Evolutionary conservation across 2,797 vertebrate species (phyloP), one percentile per base, ranked within the genome.

Genomic region (Bucorvus abyssinicus): DNA sequence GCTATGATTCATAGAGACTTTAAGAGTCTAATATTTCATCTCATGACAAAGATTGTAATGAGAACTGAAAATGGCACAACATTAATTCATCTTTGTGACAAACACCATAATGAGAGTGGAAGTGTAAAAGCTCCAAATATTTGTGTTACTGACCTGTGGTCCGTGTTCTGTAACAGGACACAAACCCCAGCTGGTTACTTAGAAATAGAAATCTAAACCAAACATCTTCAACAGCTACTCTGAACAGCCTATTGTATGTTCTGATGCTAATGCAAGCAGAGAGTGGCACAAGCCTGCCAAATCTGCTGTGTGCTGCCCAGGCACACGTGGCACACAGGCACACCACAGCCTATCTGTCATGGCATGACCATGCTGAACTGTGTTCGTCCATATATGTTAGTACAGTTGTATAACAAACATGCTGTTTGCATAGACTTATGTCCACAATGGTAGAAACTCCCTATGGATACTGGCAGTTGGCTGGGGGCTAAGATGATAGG

Each of bases 11-110:
- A 97, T 96, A 97, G 96, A 97, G 97, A 97, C 95, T 98, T 98
- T 98, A 97, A 97, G 96, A 95, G 97, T 96, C 95, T 97, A 97
- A 98, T 98, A 98, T 98, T 98, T 98, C 98, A 98, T 97, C 95
- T 95, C 94, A 91, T 96, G 96, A 97, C 97, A 97, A 97, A 98
- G 95, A 97, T 95, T 96, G 91, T 98, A 98, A 98, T 98, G 97
- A 98, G 97, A 97, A 96, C 86, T 87, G 96, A 98, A 98, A 98
- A 98, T 98, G 98, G 97, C 96, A 98, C 94, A 97, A 97, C 91
- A 96, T 96, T 98, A 98, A 98, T 98, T 98, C 96, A 97, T 98
- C 97, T 97, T 98, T 79, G 84, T 97, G 97, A 98, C 97, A 98
- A 97, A 98, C 96, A 97, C 90, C 94, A 36, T 97, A 98, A 98